Percentiles rank a stretch among this genome's conserved stretches.
These are phyloP conservation scores for Hirudo medicinalis DNA, from an alignment of 1,140 invertebrate species.

Conservation along the genomic window DNA sequence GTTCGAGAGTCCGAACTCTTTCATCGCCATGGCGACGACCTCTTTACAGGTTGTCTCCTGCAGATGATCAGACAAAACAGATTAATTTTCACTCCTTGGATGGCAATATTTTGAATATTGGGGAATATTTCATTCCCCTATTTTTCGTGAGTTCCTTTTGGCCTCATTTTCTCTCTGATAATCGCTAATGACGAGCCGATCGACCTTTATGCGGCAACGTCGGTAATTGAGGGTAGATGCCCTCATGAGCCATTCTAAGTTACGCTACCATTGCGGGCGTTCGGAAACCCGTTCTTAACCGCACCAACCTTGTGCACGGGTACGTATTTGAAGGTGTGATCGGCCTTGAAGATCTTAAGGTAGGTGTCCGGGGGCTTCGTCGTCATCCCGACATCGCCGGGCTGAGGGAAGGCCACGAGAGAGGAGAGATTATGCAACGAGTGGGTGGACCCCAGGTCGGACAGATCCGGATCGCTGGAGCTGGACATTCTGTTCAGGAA, in stretches of 20 bases:
- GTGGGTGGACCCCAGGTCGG: not conserved
- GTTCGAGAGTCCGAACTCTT: conserved; percentile 89
- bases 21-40: conserved; percentile 89
- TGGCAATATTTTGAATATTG: not conserved
- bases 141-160: too few relatives aligned
- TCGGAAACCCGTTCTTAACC: not conserved
- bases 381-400: conserved; percentile 30
- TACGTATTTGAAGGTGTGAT: conserved; percentile 94
- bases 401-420: not conserved
- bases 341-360: conserved; percentile 74
- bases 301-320: conserved; percentile 67
- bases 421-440: not conserved
- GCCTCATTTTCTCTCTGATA: too few relatives aligned
- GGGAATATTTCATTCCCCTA: not conserved
- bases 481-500: not conserved
- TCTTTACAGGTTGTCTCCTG: conserved; percentile 89
- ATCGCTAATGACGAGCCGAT: too few relatives aligned
- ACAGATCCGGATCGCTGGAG: conserved; percentile 8
- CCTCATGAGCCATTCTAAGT: too few relatives aligned
- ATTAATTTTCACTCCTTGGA: not conserved
- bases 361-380: conserved; percentile 92
- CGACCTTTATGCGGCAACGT: too few relatives aligned
- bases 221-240: too few relatives aligned
- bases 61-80: not conserved
- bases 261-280: too few relatives aligned